These are phyloP conservation scores for Engystomops pustulosus DNA, from an alignment of 2,113 vertebrate species.

Conservation along the genomic window DNA sequence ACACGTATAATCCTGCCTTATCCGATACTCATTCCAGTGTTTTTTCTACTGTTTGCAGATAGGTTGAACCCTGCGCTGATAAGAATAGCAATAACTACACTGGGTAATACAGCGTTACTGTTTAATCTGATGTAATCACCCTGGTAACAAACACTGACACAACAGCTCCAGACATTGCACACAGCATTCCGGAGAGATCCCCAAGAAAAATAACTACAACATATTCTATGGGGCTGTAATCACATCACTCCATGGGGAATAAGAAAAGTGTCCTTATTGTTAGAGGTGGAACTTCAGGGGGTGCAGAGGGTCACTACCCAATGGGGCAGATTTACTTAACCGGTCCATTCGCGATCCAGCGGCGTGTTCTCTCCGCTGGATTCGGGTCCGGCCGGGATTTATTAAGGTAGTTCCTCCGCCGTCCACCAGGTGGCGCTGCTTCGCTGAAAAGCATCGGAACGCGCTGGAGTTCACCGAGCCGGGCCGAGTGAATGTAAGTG, in stretches of 20 bases:
- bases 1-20: background rate
- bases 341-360: too few species aligned
- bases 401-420: too few species aligned
- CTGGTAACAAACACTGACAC: constrained; percentile 1
- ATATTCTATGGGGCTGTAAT: background rate
- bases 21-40: background rate
- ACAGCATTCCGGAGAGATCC: background rate
- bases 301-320: too few species aligned
- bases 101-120: background rate
- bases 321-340: too few species aligned
- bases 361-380: too few species aligned
- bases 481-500: too few species aligned
- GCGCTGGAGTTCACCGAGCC: too few species aligned
- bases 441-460: too few species aligned
- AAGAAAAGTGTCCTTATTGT: too few species aligned
- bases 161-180: background rate
- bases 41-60: background rate
- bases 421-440: too few species aligned
- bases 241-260: background rate
- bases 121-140: background rate
- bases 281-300: too few species aligned
- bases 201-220: background rate
- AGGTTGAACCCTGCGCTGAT: background rate
- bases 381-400: too few species aligned
- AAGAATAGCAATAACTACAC: background rate